Conservation (phyloP, 2,888 invertebrate genomes). For the Lydus trimaculatus region DNA sequence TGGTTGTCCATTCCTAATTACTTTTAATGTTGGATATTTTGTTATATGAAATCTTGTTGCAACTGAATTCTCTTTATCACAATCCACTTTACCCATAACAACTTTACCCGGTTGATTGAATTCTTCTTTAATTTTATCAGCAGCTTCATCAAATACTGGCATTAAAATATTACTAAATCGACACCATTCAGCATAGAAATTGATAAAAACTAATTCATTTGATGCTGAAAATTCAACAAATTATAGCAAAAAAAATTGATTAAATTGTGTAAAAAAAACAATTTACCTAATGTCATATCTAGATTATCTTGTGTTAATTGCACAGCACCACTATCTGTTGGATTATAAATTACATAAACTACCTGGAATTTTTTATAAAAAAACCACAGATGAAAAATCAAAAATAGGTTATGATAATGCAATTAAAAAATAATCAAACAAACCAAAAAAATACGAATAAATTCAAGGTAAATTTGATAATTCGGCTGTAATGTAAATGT, state of each 20-base stretch:
- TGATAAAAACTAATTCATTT: slow-evolving; percentile 96
- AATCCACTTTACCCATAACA: slow-evolving; percentile 96
- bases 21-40: slow-evolving; percentile 98
- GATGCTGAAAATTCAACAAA: slow-evolving; percentile 68
- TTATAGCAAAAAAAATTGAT: too few species aligned
- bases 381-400: too few species aligned
- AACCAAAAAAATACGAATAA: not conserved
- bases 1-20: slow-evolving; percentile 90
- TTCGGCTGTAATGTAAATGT: too few species aligned
- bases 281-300: slow-evolving; percentile 86
- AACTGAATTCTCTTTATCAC: slow-evolving; percentile 89
- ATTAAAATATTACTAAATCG: slow-evolving; percentile 96
- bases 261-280: too few species aligned
- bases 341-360: slow-evolving; percentile 71
- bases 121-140: slow-evolving; percentile 80
- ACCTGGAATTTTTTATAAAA: slow-evolving; percentile 60
- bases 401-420: slow-evolving; percentile 22
- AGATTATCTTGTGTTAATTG: slow-evolving; percentile 82
- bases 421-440: not conserved
- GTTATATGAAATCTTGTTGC: slow-evolving; percentile 93
- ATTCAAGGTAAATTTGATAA: too few species aligned
- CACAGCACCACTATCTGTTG: slow-evolving; percentile 82
- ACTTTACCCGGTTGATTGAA: slow-evolving; percentile 85
- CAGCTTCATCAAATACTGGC: slow-evolving; percentile 96
- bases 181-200: slow-evolving; percentile 99